Conservation (phyloP, 2,888 invertebrate genomes). For the Drosophila subquinaria region DNA sequence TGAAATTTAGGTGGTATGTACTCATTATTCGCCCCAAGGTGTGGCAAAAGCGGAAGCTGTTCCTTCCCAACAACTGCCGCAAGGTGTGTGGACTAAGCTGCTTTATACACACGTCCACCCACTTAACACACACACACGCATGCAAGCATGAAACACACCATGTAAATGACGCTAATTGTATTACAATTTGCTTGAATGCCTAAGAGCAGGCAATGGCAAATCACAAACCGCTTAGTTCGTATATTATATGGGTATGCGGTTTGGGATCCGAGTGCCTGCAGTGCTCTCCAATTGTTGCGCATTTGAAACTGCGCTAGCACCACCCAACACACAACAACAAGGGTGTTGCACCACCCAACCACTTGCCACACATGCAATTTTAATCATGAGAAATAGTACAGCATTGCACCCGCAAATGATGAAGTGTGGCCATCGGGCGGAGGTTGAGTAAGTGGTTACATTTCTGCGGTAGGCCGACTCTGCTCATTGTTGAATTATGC, state of each 20-base stretch:
- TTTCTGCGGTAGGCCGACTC: conserved; percentile 15
- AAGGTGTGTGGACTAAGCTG: conserved; percentile 60
- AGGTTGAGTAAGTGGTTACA: conserved; percentile 20
- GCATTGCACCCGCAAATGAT: conserved; percentile 40
- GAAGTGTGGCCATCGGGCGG: conserved; percentile 23
- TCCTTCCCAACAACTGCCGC: conserved; percentile 16
- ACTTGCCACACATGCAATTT: conserved; percentile 58
- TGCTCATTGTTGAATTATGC: conserved; percentile 49
- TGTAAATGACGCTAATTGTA: conserved; percentile 80
- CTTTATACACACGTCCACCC: conserved; percentile 33
- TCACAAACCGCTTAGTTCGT: conserved; percentile 73
- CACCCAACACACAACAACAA: neutral
- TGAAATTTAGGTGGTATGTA: conserved; percentile 41
- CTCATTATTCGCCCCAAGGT: neutral
- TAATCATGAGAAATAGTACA: conserved; percentile 59
- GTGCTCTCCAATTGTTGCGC: conserved; percentile 54
- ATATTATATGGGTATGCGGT: conserved; percentile 46
- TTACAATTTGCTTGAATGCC: conserved; percentile 79
- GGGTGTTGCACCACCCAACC: conserved; percentile 31
- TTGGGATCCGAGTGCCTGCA: conserved; percentile 5
- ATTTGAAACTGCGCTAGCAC: conserved; percentile 20
- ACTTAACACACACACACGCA: conserved; percentile 12
- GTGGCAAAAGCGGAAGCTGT: conserved; percentile 6
- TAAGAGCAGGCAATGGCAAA: conserved; percentile 71
- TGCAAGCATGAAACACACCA: conserved; percentile 50